Base-by-base conservation (phyloP, 2,888 invertebrate genomes). In the Netelia fuscicornis region DNA sequence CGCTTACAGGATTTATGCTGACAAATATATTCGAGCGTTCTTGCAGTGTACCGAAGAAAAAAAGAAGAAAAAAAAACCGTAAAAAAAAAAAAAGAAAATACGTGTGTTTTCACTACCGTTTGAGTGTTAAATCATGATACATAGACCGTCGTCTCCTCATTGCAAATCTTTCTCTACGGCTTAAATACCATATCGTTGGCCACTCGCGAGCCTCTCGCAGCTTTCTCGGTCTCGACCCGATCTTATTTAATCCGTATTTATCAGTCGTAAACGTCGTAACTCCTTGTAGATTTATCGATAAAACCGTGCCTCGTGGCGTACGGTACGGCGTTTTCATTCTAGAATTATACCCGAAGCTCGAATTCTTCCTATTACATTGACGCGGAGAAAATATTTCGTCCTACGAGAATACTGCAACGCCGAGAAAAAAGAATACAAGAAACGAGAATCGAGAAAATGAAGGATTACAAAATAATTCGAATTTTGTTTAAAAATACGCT, bases 211-310 rank as follows among this genome's bases (percentile, higher is more conserved):
- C 17, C 54, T 54, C 54, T 6, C 54, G n/a, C 25, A 30, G 17
- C 44, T 48, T 54, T 65, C 72, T 72, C 64, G 62, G 54, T 54
- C 52, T 65, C 48, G 17, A 52, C 65, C 65, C 64, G 42, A 72
- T 80, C 80, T 8, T n/a, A 37, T 25, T 80, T 72, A 72, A 80
- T 72, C 80, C 72, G 72, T 72, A 80, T 80, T 72, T 80, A 72
- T 80, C 54, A 72, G 56, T 80, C 65, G 71, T 65, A 42, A 72
- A 67, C 44, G 72, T 72, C 72, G 80, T 80, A 72, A 80, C 23
- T 80, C 72, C 25, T 65, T 42, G 58, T 72, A 80, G 75, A 62
- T 75, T 81, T 81, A 81, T 78, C 60, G 60, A 25, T 48, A 68
- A 68, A 23, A 60, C 37, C 37, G 60, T 68, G 48, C 58, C 30